A percentile compares a stretch with the other conserved stretches of the same genome.
Evolutionary conservation across 23 tunicate species (phyloP).

Genomic region (Halocynthia aurantium): DNA sequence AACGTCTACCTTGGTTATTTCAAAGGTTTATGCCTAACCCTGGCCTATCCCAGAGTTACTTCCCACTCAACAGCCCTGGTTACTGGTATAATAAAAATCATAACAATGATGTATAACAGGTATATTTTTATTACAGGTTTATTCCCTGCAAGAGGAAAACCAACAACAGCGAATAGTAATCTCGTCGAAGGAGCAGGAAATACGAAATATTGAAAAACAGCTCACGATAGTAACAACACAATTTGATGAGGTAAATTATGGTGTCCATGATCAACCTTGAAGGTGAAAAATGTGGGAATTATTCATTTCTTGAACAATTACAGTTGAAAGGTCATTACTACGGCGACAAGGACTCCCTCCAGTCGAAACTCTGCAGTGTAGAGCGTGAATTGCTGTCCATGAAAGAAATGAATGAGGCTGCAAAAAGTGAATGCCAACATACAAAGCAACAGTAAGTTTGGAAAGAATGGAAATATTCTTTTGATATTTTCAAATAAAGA

Average conservation of each 20-base stretch:
- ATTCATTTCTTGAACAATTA: neutral
- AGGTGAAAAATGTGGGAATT: neutral
- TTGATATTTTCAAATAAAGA: no score
- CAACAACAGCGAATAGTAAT: constrained; percentile 9
- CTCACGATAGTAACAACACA: constrained; percentile 12
- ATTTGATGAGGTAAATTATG: constrained; percentile 12
- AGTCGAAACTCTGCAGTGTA: constrained; percentile 31
- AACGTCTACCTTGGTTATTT: no score
- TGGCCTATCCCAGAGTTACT: no score
- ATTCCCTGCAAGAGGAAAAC: constrained; percentile 17
- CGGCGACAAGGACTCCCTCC: constrained; percentile 64
- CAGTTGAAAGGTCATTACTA: constrained; percentile 41
- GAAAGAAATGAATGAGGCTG: constrained; percentile 15
- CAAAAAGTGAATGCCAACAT: constrained; percentile 30
- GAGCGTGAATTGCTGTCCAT: constrained; percentile 43
- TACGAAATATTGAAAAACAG: constrained; percentile 13
- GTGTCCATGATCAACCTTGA: neutral
- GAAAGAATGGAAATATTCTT: no score
- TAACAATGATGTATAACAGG: no score
- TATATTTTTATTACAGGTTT: neutral
- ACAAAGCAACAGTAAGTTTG: constrained; percentile 37
- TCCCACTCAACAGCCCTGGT: no score
- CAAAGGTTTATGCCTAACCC: no score
- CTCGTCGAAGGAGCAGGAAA: constrained; percentile 23
- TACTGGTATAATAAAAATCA: no score